Evolutionary conservation across 2,888 invertebrate genomes (phyloP).

Genomic region (Malthinus seriepunctatus): DNA sequence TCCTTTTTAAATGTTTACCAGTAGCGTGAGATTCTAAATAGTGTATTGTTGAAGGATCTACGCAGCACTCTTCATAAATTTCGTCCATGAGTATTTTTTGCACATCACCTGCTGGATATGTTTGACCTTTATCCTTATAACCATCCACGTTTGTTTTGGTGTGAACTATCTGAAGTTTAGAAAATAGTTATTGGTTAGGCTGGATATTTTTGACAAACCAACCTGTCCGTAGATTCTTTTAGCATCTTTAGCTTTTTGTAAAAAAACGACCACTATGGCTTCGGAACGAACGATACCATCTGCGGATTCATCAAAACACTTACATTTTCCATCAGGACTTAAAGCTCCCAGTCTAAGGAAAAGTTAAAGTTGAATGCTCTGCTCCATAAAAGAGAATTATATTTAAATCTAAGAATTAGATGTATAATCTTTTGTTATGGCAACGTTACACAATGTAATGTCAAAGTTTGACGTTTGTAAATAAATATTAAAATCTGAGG

Average conservation of each 20-base stretch:
- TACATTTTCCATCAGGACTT: slow-evolving; percentile 83
- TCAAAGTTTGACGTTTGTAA: too few relatives aligned
- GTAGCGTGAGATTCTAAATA: slow-evolving; percentile 90
- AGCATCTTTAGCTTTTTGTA: slow-evolving; percentile 67
- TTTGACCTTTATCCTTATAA: slow-evolving; percentile 50
- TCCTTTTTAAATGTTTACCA: slow-evolving; percentile 56
- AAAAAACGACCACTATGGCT: slow-evolving; percentile 68
- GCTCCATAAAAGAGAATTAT: too few relatives aligned
- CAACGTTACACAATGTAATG: too few relatives aligned
- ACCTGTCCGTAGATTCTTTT: slow-evolving; percentile 34
- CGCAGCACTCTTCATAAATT: slow-evolving; percentile 69
- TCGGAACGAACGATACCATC: slow-evolving; percentile 86
- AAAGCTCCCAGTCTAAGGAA: slow-evolving; percentile 68
- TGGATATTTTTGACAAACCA: neutral
- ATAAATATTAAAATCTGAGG: too few relatives aligned
- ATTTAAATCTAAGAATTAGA: too few relatives aligned
- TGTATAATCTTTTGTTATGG: too few relatives aligned
- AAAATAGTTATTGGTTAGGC: neutral
- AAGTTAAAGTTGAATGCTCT: too few relatives aligned
- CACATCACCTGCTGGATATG: slow-evolving; percentile 54
- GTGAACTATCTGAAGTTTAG: slow-evolving; percentile 35
- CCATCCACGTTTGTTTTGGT: slow-evolving; percentile 51
- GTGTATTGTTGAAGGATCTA: slow-evolving; percentile 71
- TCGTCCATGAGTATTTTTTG: slow-evolving; percentile 65
- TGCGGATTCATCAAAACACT: slow-evolving; percentile 85